Evolutionary conservation across 1,140 invertebrate species (phyloP), one percentile per base, ranked within the genome.

Genomic region (Venustaconcha ellipsiformis): DNA sequence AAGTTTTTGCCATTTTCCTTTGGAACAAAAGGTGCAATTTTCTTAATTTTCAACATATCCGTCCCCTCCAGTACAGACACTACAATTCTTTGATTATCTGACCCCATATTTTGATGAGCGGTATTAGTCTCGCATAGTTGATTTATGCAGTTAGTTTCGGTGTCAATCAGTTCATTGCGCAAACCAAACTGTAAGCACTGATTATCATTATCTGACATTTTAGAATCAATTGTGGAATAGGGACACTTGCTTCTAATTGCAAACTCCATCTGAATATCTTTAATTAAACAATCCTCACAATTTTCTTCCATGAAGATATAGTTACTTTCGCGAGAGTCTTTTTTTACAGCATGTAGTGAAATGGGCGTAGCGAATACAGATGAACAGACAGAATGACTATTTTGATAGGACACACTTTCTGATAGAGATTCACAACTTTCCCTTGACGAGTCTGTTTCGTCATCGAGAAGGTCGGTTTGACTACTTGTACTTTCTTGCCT

Each of bases 401-500:
- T 77, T 12, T 67, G 65, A 71, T 26, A 68, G 14, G 58, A 14
- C 20, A 67, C 48, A 37, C 69, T 72, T 20, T 77, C 75, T 11
- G 75, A 77, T 17, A 77, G 63, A 1, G 75, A 77, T 6, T 63
- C 75, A 57, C 75, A 77, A 23, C 62, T 67, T 37, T 70, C 72
- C 0, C 75, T 26, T 15, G 75, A 77, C 5, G 69, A 70, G 37
- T 68, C 8, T 17, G 65, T 77, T 12, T 72, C 75, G 6, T 70
- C 65, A 60, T 77, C 75, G 12, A 77, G 59, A 5, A 77, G 70
- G 12, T 64, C 75, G 13, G 75, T 26, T 48, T 77, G 75, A 60
- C 75, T 77, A 62, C 75, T 77, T 55, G 67, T 71, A 57, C 75
- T 77, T 26, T 77, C 75, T 30, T 77, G 75, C 57, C 75, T 57